Base-by-base conservation (phyloP, 2,888 invertebrate species). In the Luperina testacea region DNA sequence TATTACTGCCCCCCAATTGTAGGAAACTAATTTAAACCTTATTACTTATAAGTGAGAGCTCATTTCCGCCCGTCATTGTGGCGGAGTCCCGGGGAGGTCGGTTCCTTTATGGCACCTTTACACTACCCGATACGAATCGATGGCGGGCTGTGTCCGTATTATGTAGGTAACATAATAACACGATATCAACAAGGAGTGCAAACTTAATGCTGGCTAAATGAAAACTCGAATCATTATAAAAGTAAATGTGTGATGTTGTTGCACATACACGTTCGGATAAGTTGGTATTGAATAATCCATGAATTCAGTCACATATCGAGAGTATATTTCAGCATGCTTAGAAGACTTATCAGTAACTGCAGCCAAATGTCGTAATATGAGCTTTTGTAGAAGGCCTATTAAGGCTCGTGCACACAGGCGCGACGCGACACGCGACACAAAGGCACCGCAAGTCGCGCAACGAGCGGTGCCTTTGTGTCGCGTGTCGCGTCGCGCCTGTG, bases 21-120 rank as follows among this genome's bases (percentile, higher is more conserved):
- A n/a, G 59, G 24, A 64, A 83, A 72, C 65, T 77, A 80, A 87
- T 81, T 75, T 68, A 48, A 85, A 85, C 84, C 81, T 78, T 87
- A 85, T 75, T 11, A 68, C 48, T 57, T 76, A 8, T 6, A 20
- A 11, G n/a, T 73, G 77, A 88, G 64, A 72, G 74, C 72, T 77
- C 53, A 80, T 78, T 72, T 83, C 75, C 78, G 75, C 27, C 64
- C 69, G 80, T 59, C 73, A 57, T 51, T 64, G 32, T 65, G 38
- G 42, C 32, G 72, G 42, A 48, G 51, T 64, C 70, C 57, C n/a
- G 59, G 57, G 65, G 45, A 80, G 68, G 71, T 74, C n/a, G 79
- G 69, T 67, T 70, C 48, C 75, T 70, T 51, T 76, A 65, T 61
- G 71, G 78, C 72, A 70, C 74, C 73, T 85, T 72, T 57, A 85